Base-by-base conservation (phyloP, 1,140 invertebrate species). In the Andrena cerasifolii region DNA sequence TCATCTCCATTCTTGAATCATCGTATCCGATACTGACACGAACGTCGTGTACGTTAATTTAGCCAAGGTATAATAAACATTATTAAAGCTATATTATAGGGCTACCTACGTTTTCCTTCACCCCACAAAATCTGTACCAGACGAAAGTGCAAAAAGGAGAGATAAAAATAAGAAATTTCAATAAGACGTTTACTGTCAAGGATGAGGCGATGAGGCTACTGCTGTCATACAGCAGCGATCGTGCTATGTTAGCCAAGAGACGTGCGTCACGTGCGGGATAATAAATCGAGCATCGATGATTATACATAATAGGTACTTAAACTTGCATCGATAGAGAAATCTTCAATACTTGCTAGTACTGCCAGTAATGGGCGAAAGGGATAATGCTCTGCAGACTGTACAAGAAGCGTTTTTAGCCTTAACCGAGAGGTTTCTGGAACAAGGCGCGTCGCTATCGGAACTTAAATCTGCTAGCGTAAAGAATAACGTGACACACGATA, bases 361-460 rank as follows among this genome's bases (percentile, higher is more conserved):
- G 0, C 14, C 31, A 73, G 74, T 80, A 28, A 89, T 88, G 88
- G 70, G 79, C 36, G 36, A 67, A 40, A 78, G 61, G 28, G 26
- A 80, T n/a, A 73, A 82, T n/a, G 65, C 65, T n/a, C 47, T 77
- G 54, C 61, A 86, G 61, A 65, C 75, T 28, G 63, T 90, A 76
- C 67, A 76, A 81, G 78, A 86, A 79, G 63, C 81, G 21, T 90
- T 90, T 78, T 45, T 89, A 33, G 54, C 28, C 45, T 73, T 90
- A 49, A 87, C 74, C 26, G 45, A 81, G 74, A 78, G 86, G 36
- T 89, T 73, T 63, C 24, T 90, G 6, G 73, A 76, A 24, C 68
- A 76, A 65, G 89, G 88, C 45, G 81, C 56, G 21, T 51, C 78
- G n/a, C 31, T 84, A 45, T 63, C 73, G 36, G 85, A 86, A 61